Evolutionary conservation across 1,140 invertebrate genomes (phyloP), one percentile per base, ranked within the genome.

Genomic region (Teleopsis dalmanni): DNA sequence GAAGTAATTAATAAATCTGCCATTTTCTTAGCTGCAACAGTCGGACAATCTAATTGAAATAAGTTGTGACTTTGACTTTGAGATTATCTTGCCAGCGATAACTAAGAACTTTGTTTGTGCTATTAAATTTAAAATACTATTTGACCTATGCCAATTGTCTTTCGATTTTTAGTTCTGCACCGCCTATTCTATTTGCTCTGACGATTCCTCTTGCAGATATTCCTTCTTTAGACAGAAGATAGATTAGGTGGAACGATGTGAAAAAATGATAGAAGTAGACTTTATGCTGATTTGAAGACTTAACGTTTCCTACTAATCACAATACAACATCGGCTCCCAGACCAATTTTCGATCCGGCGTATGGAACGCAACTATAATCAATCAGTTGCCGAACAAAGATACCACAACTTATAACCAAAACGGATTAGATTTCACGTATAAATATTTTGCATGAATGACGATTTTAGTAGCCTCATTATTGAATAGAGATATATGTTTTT

Each of bases 391-490:
- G 33, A 37, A 25, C 45, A 47, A 6, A 47, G 34, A 25, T 34
- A 47, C 45, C 45, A 37, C 18, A 47, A 18, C 27, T 47, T 47
- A 14, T 36, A 47, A 22, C 41, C 37, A 19, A 40, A 40, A 40
- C 18, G 37, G 22, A 40, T 40, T 11, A 6, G 37, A 19, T 40
- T 40, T 19, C 37, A 19, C 34, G 7, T 6, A 36, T 36, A n/a
- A n/a, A n/a, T n/a, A n/a, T n/a, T n/a, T n/a, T n/a, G n/a, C n/a
- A n/a, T n/a, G n/a, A n/a, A n/a, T n/a, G n/a, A n/a, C n/a, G n/a
- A n/a, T n/a, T n/a, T n/a, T n/a, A n/a, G n/a, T n/a, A n/a, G n/a
- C n/a, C n/a, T n/a, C n/a, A n/a, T n/a, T n/a, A n/a, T n/a, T n/a
- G n/a, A n/a, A n/a, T n/a, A n/a, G n/a, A n/a, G n/a, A n/a, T n/a